These are phyloP conservation scores for Drosophila kokeensis DNA, from an alignment of 2,888 invertebrate species.

Conservation along the genomic window DNA sequence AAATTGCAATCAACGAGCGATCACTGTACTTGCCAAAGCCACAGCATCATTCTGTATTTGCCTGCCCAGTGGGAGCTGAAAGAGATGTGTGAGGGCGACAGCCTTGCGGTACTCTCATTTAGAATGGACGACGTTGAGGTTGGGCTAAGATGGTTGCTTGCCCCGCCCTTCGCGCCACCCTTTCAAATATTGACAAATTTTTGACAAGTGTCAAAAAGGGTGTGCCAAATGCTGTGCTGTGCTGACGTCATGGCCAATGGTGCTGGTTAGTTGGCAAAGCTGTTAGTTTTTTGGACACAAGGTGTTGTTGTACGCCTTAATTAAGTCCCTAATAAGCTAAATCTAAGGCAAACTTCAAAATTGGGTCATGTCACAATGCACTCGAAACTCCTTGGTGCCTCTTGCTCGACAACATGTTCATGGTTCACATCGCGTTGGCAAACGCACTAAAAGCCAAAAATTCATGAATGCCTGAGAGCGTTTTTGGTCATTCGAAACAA, in stretches of 20 bases:
- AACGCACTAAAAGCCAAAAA: constrained; percentile 65
- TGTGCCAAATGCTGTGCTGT: not conserved
- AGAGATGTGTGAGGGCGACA: constrained; percentile 6
- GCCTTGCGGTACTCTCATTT: constrained; percentile 40
- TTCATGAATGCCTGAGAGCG: constrained; percentile 75
- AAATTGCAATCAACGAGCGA: not conserved
- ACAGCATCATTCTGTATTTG: constrained; percentile 17
- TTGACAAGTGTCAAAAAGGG: constrained; percentile 27
- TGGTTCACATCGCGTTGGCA: constrained; percentile 19
- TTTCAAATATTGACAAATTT: constrained; percentile 45
- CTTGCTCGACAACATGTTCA: too few relatives aligned
- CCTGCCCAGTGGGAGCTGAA: constrained; percentile 23
- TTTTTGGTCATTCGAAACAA: constrained; percentile 35
- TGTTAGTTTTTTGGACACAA: constrained; percentile 7
- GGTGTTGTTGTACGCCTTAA: constrained; percentile 27
- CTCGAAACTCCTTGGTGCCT: not conserved
- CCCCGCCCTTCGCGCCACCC: constrained; percentile 14
- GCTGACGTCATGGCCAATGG: constrained; percentile 26
- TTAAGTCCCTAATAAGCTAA: constrained; percentile 23
- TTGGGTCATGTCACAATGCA: constrained; percentile 34
- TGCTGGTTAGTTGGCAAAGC: not conserved
- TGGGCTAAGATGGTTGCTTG: not conserved
- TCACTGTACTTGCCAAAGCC: constrained; percentile 1
- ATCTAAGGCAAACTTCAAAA: constrained; percentile 25
- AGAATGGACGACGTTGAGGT: constrained; percentile 29